Percentiles rank a stretch among this genome's conserved stretches.
Evolutionary conservation across 1,140 invertebrate species (phyloP).

Genomic region (Papilio aristodemus): DNA sequence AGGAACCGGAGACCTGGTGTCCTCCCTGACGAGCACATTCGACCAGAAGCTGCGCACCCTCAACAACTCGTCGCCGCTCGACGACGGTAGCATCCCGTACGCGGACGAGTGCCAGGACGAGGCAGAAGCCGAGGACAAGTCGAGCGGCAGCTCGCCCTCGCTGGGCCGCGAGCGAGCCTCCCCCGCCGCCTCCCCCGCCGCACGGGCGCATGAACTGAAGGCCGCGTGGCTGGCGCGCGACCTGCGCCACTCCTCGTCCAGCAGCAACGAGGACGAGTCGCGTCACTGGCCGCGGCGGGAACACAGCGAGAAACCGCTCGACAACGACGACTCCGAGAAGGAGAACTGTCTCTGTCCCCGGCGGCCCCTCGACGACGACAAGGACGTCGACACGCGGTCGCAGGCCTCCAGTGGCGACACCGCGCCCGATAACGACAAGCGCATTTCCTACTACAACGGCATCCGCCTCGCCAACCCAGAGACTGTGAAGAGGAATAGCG

Average conservation of each 20-base stretch:
- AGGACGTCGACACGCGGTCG: constrained; percentile 71
- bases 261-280: constrained; percentile 59
- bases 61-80: constrained; percentile 77
- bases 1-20: constrained; percentile 83
- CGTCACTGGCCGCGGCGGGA: constrained; percentile 45
- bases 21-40: constrained; percentile 84
- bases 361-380: constrained; percentile 52
- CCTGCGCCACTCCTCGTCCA: constrained; percentile 56
- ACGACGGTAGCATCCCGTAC: constrained; percentile 79
- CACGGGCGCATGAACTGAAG: constrained; percentile 65
- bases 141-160: constrained; percentile 55
- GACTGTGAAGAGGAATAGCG: constrained; percentile 57
- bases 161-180: constrained; percentile 42
- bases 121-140: constrained; percentile 60
- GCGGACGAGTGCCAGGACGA: constrained; percentile 75
- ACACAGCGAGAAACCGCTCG: constrained; percentile 36
- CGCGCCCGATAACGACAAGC: constrained; percentile 63
- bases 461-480: constrained; percentile 41
- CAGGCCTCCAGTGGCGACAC: constrained; percentile 56
- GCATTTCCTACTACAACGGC: constrained; percentile 38
- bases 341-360: constrained; percentile 34
- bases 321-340: constrained; percentile 52
- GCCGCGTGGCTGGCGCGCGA: constrained; percentile 67
- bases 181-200: constrained; percentile 48
- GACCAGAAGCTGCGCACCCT: constrained; percentile 83